phyloP scores from a whole-genome alignment of 2,113 vertebrate genomes.

The Zapus hudsonius region DNA sequence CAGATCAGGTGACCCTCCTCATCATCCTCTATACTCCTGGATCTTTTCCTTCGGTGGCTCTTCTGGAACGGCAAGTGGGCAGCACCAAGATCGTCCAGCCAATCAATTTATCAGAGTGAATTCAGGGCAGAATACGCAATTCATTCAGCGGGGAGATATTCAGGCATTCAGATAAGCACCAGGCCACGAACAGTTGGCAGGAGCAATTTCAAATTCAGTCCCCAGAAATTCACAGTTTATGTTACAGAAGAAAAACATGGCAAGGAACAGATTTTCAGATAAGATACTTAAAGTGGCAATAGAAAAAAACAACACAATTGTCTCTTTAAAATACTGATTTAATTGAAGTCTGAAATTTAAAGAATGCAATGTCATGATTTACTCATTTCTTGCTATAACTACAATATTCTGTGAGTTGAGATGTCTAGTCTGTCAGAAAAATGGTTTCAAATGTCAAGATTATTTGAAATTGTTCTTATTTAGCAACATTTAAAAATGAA shows the following conservation, averaged over 20 bases:
- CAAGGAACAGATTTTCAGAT: constrained; percentile 98
- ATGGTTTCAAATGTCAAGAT: constrained; percentile 70
- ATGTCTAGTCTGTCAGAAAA: constrained; percentile 73
- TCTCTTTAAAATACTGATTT: constrained; percentile 88
- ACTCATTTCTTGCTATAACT: constrained; percentile 80
- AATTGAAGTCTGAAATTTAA: constrained; percentile 87
- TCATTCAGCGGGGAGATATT: constrained; percentile 93
- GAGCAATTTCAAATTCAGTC: constrained; percentile 96
- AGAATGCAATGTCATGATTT: constrained; percentile 83
- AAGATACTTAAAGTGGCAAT: constrained; percentile 95
- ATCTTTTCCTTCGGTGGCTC: constrained; percentile 95
- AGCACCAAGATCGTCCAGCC: constrained; percentile 87
- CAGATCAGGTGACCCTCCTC: constrained; percentile 96
- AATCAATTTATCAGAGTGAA: constrained; percentile 88
- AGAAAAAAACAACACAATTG: constrained; percentile 91
- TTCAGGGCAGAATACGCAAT: constrained; percentile 93
- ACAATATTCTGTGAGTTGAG: constrained; percentile 72
- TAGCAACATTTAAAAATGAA: constrained; percentile 72
- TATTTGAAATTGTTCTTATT: constrained; percentile 55
- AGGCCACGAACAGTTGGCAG: constrained; percentile 89
- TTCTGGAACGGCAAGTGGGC: constrained; percentile 93
- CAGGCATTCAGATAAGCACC: constrained; percentile 92
- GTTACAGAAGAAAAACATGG: constrained; percentile 98
- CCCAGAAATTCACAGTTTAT: constrained; percentile 95
- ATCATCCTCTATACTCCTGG: constrained; percentile 97